Conservation (phyloP, 2,888 invertebrate species). For the Nezara viridula region DNA sequence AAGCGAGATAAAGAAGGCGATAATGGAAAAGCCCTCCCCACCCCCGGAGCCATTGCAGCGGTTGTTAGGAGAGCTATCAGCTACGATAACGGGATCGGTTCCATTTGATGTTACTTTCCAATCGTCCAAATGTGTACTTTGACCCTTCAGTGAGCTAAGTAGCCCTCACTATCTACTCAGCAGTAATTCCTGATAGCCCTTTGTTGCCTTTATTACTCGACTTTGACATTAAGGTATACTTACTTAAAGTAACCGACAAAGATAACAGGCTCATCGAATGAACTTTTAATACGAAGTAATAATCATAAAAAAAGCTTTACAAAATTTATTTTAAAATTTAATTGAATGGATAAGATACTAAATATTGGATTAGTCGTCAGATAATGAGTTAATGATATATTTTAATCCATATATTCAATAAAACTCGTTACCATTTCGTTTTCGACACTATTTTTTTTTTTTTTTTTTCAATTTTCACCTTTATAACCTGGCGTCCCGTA, state of each 20-base stretch:
- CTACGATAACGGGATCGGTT: background rate
- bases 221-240: background rate
- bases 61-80: background rate
- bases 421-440: too few relatives aligned
- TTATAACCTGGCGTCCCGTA: too few relatives aligned
- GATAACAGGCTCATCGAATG: background rate
- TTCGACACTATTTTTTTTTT: too few relatives aligned
- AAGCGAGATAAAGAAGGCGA: background rate
- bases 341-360: too few relatives aligned
- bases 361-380: too few relatives aligned
- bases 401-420: too few relatives aligned
- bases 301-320: too few relatives aligned
- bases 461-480: too few relatives aligned
- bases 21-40: background rate
- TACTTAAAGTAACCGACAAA: background rate
- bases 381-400: too few relatives aligned
- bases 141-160: background rate
- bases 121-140: background rate
- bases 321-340: too few relatives aligned
- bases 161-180: background rate
- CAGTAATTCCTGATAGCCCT: constrained; percentile 23
- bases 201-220: background rate
- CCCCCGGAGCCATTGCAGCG: background rate
- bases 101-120: background rate
- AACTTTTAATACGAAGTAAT: too few relatives aligned